phyloP scores from a whole-genome alignment of 30 jellyfish, hydroid and myxozoan species.

The Turritopsis rubra region DNA sequence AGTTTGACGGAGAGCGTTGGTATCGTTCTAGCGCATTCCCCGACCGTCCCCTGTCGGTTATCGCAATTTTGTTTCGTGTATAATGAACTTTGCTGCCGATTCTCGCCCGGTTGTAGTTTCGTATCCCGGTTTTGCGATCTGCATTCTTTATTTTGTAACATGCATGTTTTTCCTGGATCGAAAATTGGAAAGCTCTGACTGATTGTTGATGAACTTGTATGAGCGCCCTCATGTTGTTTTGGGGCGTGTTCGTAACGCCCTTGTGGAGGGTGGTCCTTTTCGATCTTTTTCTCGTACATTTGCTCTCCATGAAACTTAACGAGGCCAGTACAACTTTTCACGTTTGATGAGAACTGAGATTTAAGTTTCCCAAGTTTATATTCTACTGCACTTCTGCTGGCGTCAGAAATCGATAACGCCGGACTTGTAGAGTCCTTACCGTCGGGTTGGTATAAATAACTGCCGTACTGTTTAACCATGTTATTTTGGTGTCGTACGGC shows the following conservation, averaged over 20 bases:
- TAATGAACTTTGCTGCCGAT: too few species aligned
- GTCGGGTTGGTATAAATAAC: background rate
- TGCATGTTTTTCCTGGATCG: background rate
- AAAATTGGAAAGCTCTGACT: background rate
- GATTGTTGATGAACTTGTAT: background rate
- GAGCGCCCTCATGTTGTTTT: background rate
- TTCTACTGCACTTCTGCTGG: background rate
- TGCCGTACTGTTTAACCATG: slow-evolving; percentile 1
- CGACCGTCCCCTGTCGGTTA: background rate
- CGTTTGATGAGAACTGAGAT: background rate
- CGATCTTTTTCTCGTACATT: too few species aligned
- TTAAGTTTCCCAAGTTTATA: slow-evolving; percentile 12
- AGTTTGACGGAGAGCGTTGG: background rate
- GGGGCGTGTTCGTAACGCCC: too few species aligned
- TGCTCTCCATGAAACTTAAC: background rate
- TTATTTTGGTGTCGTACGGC: background rate
- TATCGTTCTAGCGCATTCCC: background rate
- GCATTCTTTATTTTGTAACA: background rate
- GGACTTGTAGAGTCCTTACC: slow-evolving; percentile 14
- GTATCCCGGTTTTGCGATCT: background rate
- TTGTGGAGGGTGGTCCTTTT: too few species aligned
- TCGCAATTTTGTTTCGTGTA: background rate
- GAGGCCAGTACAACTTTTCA: background rate
- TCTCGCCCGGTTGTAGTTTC: background rate
- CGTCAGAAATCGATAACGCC: background rate